phyloP scores from a whole-genome alignment of 2,888 invertebrate species.

The Pinctada fucata region DNA sequence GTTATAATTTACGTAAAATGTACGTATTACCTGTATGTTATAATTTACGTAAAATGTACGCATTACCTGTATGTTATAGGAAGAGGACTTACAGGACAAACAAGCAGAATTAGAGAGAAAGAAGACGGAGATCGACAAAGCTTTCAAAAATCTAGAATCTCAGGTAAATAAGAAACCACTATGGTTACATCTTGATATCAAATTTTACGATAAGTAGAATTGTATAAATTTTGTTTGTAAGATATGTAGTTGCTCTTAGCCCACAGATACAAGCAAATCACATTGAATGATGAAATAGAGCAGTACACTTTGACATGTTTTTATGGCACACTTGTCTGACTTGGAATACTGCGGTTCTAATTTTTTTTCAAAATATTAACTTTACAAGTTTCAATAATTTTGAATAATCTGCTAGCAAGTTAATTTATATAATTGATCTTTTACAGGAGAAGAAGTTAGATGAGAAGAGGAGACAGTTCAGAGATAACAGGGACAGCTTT shows the following conservation, averaged over 20 bases:
- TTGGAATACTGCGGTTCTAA: too few species aligned
- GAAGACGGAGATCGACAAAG: conserved; percentile 61
- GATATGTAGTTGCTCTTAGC: neutral
- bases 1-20: too few species aligned
- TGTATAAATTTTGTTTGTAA: neutral
- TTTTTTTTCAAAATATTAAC: too few species aligned
- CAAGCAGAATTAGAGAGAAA: conserved; percentile 64
- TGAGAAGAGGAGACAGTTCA: conserved; percentile 63
- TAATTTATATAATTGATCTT: too few species aligned
- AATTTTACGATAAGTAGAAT: too few species aligned
- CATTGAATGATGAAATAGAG: neutral
- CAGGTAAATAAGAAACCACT: conserved; percentile 57
- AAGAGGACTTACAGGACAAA: conserved; percentile 66
- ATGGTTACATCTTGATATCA: too few species aligned
- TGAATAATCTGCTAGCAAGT: too few species aligned
- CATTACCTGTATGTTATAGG: conserved; percentile 50
- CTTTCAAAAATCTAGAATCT: conserved; percentile 59
- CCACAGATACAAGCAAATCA: neutral
- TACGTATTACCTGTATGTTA: too few species aligned
- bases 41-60: too few species aligned
- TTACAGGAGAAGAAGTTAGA: conserved; percentile 66
- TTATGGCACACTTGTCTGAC: too few species aligned
- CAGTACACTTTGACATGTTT: too few species aligned
- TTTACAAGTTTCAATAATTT: too few species aligned
- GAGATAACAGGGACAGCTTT: conserved; percentile 63